A percentile compares a stretch with the other conserved stretches of the same genome.
Evolutionary conservation across 2,888 invertebrate species (phyloP).

Genomic region (Rosalia funebris): DNA sequence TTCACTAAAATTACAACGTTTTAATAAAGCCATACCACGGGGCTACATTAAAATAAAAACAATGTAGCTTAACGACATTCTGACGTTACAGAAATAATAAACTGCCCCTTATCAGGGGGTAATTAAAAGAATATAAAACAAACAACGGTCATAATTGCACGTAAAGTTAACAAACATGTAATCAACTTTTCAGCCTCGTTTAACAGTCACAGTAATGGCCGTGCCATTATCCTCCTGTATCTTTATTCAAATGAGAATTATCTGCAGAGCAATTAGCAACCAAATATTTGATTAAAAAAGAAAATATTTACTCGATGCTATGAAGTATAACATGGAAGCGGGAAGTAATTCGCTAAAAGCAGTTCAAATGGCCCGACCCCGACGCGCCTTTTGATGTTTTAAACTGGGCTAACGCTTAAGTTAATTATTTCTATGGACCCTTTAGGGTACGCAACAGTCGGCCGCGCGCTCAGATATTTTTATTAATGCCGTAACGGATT

Average conservation of each 20-base stretch:
- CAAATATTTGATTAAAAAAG: conserved; percentile 25
- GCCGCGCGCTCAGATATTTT: conserved; percentile 6
- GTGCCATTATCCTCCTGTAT: conserved; percentile 15
- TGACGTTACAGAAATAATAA: conserved; percentile 7
- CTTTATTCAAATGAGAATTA: conserved; percentile 15
- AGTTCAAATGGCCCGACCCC: conserved; percentile 17
- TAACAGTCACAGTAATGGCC: neutral
- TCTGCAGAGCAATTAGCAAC: conserved; percentile 18
- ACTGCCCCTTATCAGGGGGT: conserved; percentile 2
- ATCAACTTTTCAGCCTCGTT: conserved; percentile 13
- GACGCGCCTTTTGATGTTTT: conserved; percentile 23
- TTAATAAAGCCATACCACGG: neutral
- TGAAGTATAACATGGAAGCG: conserved; percentile 12
- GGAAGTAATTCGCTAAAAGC: conserved; percentile 19
- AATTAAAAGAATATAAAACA: conserved; percentile 22
- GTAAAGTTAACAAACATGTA: conserved; percentile 14
- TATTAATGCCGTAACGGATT: conserved; percentile 1
- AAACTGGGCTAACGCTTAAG: conserved; percentile 22
- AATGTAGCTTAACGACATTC: conserved; percentile 6
- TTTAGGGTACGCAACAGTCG: conserved; percentile 1
- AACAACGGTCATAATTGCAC: conserved; percentile 3
- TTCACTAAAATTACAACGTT: too few relatives aligned
- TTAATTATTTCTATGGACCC: conserved; percentile 19
- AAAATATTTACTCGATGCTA: conserved; percentile 25
- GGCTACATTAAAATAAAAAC: conserved; percentile 19